Evolutionary conservation across 2,888 invertebrate genomes (phyloP).

Genomic region (Lasioglossum villosulum): DNA sequence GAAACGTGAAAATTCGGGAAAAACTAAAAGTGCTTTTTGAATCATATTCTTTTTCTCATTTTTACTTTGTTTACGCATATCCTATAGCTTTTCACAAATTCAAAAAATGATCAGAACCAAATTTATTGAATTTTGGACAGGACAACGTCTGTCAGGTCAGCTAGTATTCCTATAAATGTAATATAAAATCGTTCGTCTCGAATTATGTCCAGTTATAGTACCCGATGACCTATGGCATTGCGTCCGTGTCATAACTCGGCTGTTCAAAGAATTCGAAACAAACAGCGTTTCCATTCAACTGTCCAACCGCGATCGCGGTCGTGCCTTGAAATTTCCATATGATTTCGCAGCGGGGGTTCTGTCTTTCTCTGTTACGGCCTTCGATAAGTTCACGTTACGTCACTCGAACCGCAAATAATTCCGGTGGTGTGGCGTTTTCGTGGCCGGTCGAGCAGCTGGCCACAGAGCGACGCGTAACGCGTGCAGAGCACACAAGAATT

Average conservation of each 20-base stretch:
- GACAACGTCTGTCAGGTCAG: no score
- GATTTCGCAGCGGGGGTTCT: neutral
- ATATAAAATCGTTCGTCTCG: no score
- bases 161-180: no score
- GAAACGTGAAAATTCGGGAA: no score
- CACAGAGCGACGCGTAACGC: neutral
- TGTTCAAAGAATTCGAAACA: neutral
- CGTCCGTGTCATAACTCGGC: neutral
- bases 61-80: no score
- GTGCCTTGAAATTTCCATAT: neutral
- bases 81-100: no score
- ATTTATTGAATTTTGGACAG: no score
- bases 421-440: conserved; percentile 14
- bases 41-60: no score
- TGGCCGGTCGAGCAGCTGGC: neutral
- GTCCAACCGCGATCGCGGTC: neutral
- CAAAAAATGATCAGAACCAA: no score
- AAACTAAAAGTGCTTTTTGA: no score
- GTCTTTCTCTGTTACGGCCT: conserved; percentile 1
- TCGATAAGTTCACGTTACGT: conserved; percentile 41
- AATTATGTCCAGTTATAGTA: neutral
- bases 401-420: conserved; percentile 38
- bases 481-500: conserved; percentile 44
- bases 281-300: neutral
- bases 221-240: neutral